These are phyloP conservation scores for Acleris laterana DNA, from an alignment of 2,888 invertebrate genomes.

Conservation along the genomic window DNA sequence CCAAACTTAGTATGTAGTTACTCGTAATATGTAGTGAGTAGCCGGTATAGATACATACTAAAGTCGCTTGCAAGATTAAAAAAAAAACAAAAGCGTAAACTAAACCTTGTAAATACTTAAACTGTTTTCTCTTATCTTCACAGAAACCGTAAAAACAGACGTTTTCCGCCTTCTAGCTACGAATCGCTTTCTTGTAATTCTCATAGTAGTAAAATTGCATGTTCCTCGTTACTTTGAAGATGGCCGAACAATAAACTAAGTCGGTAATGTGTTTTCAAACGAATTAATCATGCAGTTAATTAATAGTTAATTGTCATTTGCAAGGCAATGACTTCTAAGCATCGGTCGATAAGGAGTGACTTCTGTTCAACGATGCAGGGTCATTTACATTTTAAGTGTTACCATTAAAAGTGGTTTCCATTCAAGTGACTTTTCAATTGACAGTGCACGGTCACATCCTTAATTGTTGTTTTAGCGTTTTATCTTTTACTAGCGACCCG, in stretches of 20 bases:
- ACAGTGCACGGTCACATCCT: too few relatives aligned
- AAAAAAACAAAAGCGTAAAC: too few relatives aligned
- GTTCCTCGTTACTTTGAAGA: neutral
- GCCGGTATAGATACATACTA: too few relatives aligned
- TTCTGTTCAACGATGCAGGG: neutral
- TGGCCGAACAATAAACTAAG: neutral
- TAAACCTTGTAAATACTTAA: neutral
- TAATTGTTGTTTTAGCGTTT: too few relatives aligned
- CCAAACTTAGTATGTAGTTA: too few relatives aligned
- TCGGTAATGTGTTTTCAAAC: neutral
- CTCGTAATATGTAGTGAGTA: too few relatives aligned
- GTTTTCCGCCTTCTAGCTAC: neutral
- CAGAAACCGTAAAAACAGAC: neutral
- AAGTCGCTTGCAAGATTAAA: too few relatives aligned
- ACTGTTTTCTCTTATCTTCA: neutral
- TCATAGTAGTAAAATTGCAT: neutral
- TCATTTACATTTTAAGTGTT: neutral
- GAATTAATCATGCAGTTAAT: too few relatives aligned
- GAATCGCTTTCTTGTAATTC: constrained; percentile 3
- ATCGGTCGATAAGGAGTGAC: neutral
- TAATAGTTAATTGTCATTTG: neutral
- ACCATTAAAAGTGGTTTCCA: neutral
- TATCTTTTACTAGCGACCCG: too few relatives aligned
- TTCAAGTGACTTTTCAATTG: too few relatives aligned
- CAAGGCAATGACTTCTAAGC: neutral